These are phyloP conservation scores for Gobionotothen gibberifrons DNA, from an alignment of 2,797 vertebrate species.

Conservation along the genomic window DNA sequence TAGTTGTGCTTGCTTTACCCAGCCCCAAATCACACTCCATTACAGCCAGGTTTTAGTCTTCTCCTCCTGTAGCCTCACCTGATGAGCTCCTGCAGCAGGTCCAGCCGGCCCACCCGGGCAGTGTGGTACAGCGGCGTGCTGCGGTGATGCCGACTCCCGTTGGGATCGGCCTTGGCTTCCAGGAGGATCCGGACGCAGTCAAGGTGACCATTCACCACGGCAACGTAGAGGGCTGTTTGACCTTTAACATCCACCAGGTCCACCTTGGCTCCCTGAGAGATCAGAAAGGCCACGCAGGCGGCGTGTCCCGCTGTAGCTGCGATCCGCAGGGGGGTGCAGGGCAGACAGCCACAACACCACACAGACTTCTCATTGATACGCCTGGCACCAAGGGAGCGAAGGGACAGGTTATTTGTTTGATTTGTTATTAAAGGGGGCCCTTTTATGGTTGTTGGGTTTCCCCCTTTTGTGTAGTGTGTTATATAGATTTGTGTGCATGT, in stretches of 20 bases:
- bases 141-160: constrained; percentile 94
- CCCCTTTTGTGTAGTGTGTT: too few species aligned
- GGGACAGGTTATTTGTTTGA: not conserved
- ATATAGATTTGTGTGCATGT: too few species aligned
- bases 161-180: constrained; percentile 92
- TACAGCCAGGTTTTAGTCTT: not conserved
- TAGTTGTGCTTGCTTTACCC: too few species aligned
- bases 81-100: constrained; percentile 92
- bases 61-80: constrained; percentile 78
- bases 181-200: constrained; percentile 92
- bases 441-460: too few species aligned
- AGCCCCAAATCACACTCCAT: too few species aligned
- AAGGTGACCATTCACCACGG: constrained; percentile 93
- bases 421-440: too few species aligned
- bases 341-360: constrained; percentile 95
- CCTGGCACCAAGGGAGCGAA: constrained; percentile 66
- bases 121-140: constrained; percentile 94
- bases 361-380: constrained; percentile 95
- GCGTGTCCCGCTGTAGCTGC: constrained; percentile 92
- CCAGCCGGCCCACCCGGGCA: constrained; percentile 88
- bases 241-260: constrained; percentile 96
- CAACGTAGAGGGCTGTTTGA: constrained; percentile 93
- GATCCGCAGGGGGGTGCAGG: constrained; percentile 92
- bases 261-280: constrained; percentile 90
- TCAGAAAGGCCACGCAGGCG: constrained; percentile 89